These are phyloP conservation scores for Phortica okadai DNA, from an alignment of 2,888 invertebrate species.

Conservation along the genomic window DNA sequence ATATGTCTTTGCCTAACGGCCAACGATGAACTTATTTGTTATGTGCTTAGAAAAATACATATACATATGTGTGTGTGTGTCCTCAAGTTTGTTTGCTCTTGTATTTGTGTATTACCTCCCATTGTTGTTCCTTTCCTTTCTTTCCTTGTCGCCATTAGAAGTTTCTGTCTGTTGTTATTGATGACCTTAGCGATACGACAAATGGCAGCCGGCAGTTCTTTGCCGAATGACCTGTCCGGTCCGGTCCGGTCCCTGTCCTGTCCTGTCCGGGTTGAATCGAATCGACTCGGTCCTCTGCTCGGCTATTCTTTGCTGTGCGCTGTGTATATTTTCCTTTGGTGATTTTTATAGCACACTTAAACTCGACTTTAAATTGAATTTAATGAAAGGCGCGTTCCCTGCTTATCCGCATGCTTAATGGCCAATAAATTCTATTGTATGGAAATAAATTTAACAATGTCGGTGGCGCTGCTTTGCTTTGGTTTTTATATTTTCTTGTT, in stretches of 20 bases:
- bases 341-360: constrained; percentile 66
- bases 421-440: constrained; percentile 41
- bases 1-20: too few relatives aligned
- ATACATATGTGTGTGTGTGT: constrained; percentile 35
- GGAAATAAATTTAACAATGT: constrained; percentile 42
- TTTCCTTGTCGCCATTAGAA: constrained; percentile 30
- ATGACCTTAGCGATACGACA: constrained; percentile 66
- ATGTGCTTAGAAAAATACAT: not conserved
- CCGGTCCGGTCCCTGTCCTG: too few relatives aligned
- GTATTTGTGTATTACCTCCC: constrained; percentile 1
- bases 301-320: too few relatives aligned
- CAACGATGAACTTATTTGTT: constrained; percentile 1
- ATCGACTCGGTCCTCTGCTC: too few relatives aligned
- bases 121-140: constrained; percentile 15
- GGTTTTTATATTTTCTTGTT: constrained; percentile 47
- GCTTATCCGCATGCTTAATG: constrained; percentile 62
- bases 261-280: too few relatives aligned
- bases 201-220: not conserved
- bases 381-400: constrained; percentile 62
- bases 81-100: constrained; percentile 59
- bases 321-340: not conserved
- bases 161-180: constrained; percentile 61
- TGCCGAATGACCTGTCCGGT: constrained; percentile 29
- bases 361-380: constrained; percentile 66
- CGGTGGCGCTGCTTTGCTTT: constrained; percentile 34